Percentiles rank a stretch among this genome's conserved stretches.
Conservation (phyloP, 2,113 vertebrate species). For the Myiagra hebetior region DNA sequence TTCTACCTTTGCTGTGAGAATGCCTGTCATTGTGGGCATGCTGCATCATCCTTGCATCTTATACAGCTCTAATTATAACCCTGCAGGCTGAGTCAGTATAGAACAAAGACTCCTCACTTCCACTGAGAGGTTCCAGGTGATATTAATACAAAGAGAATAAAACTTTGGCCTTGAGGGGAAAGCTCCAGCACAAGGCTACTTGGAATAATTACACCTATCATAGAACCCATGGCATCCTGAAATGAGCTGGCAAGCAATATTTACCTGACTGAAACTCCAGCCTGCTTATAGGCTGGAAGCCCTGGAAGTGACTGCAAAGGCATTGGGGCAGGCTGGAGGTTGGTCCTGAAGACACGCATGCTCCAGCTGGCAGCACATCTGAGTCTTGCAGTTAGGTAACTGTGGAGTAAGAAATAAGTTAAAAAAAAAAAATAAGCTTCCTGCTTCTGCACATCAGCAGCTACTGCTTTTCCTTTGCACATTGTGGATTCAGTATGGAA, state of each 20-base stretch:
- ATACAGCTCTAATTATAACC: neutral
- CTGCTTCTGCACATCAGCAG: neutral
- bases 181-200: neutral
- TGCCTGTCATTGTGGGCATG: no score
- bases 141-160: neutral
- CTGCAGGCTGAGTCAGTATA: neutral
- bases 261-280: neutral
- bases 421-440: neutral
- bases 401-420: neutral
- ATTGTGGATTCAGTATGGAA: neutral
- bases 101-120: neutral
- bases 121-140: neutral
- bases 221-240: neutral
- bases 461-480: neutral
- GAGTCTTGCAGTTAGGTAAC: neutral
- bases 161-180: neutral
- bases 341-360: accelerated
- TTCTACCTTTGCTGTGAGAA: neutral
- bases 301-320: neutral
- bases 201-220: neutral
- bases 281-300: neutral
- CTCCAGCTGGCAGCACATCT: neutral
- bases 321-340: accelerated
- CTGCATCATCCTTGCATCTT: neutral
- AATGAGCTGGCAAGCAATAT: neutral